A percentile compares a stretch with the other conserved stretches of the same genome.
Conservation (phyloP, 2,888 invertebrate genomes). For the Sesia bembeciformis region DNA sequence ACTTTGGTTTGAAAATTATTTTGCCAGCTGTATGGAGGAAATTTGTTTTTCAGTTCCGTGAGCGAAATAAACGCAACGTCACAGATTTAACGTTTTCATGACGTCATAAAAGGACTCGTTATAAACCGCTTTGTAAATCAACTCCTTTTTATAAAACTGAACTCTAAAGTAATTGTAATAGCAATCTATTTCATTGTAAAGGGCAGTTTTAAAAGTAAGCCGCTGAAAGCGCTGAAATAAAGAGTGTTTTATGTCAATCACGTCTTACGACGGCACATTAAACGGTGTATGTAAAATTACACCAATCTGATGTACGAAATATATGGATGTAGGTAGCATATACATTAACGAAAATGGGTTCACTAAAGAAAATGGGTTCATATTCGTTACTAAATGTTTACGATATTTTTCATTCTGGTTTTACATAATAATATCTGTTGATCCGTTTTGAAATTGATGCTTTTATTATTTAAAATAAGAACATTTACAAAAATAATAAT, state of each 20-base stretch:
- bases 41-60: constrained; percentile 17
- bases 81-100: constrained; percentile 48
- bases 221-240: constrained; percentile 19
- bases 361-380: too few species aligned
- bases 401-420: too few species aligned
- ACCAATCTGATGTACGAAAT: not conserved
- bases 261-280: constrained; percentile 21
- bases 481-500: too few species aligned
- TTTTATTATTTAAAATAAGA: too few species aligned
- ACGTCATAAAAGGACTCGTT: constrained; percentile 47
- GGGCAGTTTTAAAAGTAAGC: constrained; percentile 13
- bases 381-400: too few species aligned
- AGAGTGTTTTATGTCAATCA: constrained; percentile 26
- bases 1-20: too few species aligned
- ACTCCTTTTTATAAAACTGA: constrained; percentile 9
- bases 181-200: constrained; percentile 8
- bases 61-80: constrained; percentile 28
- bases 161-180: constrained; percentile 7
- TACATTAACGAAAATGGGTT: too few species aligned
- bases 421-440: too few species aligned
- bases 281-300: constrained; percentile 21
- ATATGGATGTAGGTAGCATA: not conserved
- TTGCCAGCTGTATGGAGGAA: not conserved
- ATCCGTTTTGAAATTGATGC: too few species aligned
- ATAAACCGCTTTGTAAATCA: constrained; percentile 47